These are phyloP conservation scores for Protomyctophum bolini DNA, from an alignment of 2,113 vertebrate genomes.

Conservation along the genomic window DNA sequence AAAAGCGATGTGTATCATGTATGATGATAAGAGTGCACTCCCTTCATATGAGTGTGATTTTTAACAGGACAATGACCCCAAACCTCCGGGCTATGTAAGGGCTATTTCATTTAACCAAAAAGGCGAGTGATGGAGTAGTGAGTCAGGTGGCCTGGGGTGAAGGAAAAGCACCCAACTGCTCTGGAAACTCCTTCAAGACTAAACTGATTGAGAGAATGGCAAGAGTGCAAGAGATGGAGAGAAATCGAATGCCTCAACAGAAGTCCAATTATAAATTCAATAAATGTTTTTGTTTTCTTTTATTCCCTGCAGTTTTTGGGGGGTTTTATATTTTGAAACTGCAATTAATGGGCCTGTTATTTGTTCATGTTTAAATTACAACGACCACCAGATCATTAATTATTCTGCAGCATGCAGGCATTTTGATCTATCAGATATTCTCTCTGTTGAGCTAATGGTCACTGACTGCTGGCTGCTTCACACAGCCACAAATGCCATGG, in stretches of 20 bases:
- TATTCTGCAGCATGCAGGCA: background rate
- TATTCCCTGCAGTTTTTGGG: slow-evolving; percentile 1
- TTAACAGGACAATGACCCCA: too few species aligned
- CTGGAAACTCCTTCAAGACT: too few species aligned
- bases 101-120: too few species aligned
- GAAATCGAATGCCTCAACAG: slow-evolving; percentile 22
- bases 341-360: background rate
- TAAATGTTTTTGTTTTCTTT: background rate
- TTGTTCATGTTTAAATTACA: too few species aligned
- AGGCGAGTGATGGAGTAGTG: too few species aligned
- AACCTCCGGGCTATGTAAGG: too few species aligned
- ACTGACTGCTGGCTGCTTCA: background rate
- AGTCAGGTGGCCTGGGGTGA: too few species aligned
- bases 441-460: background rate
- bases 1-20: too few species aligned
- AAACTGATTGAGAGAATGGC: too few species aligned
- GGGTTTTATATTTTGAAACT: background rate
- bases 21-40: too few species aligned
- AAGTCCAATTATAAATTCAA: slow-evolving; percentile 34
- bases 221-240: background rate
- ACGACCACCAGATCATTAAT: background rate
- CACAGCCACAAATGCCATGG: background rate
- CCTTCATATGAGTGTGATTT: too few species aligned
- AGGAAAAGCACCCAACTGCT: too few species aligned
- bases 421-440: background rate